Percentiles rank a stretch among this genome's conserved stretches.
Conservation (phyloP, 1,140 invertebrate genomes). For the Heliconius melpomene region DNA sequence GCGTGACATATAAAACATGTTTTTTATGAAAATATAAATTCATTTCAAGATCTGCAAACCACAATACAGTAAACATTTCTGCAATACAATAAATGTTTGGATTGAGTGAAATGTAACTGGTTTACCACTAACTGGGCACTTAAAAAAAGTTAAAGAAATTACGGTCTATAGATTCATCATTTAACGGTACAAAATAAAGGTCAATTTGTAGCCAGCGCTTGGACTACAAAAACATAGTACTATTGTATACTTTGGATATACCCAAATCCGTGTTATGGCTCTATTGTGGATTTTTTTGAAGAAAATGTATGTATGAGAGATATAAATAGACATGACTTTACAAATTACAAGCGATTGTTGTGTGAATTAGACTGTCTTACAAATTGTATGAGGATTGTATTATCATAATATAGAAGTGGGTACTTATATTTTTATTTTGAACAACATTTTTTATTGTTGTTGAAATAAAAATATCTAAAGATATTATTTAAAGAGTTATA, state of each 20-base stretch:
- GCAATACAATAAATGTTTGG: neutral
- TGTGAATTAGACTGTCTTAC: slow-evolving; percentile 20
- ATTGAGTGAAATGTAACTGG: slow-evolving; percentile 1
- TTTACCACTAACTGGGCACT: neutral
- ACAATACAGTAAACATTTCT: neutral
- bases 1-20: no score
- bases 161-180: slow-evolving; percentile 4
- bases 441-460: no score
- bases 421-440: no score
- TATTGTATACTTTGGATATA: slow-evolving; percentile 23
- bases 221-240: slow-evolving; percentile 29
- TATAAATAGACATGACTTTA: slow-evolving; percentile 35
- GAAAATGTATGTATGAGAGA: slow-evolving; percentile 22
- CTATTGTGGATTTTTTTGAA: slow-evolving; percentile 34
- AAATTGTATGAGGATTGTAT: neutral
- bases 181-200: slow-evolving; percentile 32
- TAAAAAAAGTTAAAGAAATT: slow-evolving; percentile 2
- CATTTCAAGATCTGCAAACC: neutral
- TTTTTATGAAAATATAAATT: no score
- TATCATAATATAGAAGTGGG: neutral
- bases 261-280: slow-evolving; percentile 34
- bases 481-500: neutral
- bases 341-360: slow-evolving; percentile 34
- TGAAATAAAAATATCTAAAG: neutral
- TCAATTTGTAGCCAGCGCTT: slow-evolving; percentile 31